Evolutionary conservation across 2,113 vertebrate genomes (phyloP), one percentile per base, ranked within the genome.

Genomic region (Isichthys henryi): DNA sequence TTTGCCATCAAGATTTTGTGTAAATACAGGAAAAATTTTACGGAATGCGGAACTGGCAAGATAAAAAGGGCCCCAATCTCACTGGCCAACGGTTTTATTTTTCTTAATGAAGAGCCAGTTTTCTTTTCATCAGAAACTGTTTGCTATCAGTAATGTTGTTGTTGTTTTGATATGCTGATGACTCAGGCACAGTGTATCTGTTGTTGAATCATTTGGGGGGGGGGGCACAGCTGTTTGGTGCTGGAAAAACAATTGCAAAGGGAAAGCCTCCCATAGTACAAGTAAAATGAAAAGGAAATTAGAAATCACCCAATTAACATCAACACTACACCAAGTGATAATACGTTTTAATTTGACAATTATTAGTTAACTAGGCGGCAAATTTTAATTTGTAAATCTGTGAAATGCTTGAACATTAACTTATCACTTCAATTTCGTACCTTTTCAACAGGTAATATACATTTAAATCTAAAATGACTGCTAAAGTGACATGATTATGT

Each of bases 101-200:
- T 87, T 87, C 19, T 56, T 87, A 87, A 56, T 87, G n/a, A 87
- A 56, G 85, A 56, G 11, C n/a, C 10, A 53, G 85, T 87, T 87
- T 86, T 87, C 85, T 87, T 87, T 53, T 8, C 85, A 53, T 53
- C 85, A 53, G n/a, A 31, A 50, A 39, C 35, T 56, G 85, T 87
- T 56, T 87, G 85, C 31, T 53, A 35, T 70, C 62, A 70, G 62
- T 31, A 13, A 70, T 70, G n/a, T 70, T 87, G 49, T 52, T 86
- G 85, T 52, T 87, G 85, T 87, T 87, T 48, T 56, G 49, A 87
- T 87, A 39, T 48, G 45, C 45, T 27, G 85, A 35, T 13, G 10
- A 48, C 85, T 17, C 5, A 21, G n/a, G 45, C 84, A 31, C 7
- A 50, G 21, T 11, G 84, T 27, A 15, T 86, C 48, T n/a, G 84